Percentiles rank a stretch among this genome's conserved stretches.
phyloP scores from a whole-genome alignment of 1,140 invertebrate genomes.

The Achatina immaculata region DNA sequence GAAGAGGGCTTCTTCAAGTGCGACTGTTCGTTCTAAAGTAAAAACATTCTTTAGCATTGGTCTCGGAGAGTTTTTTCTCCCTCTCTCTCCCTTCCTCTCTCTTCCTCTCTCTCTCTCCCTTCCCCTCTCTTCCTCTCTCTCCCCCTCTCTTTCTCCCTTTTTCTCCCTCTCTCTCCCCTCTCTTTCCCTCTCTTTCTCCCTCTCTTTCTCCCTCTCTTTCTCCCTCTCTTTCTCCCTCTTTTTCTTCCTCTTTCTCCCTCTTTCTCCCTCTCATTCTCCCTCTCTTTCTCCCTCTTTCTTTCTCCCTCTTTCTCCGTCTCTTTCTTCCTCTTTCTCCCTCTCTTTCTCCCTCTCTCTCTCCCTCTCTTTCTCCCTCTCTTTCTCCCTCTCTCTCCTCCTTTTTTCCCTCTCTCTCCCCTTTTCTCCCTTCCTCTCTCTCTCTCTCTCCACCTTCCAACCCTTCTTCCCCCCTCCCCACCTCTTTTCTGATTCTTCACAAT shows the following conservation, averaged over 20 bases:
- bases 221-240: background rate
- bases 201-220: slow-evolving; percentile 21
- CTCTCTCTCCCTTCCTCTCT: background rate
- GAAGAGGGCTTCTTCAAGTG: background rate
- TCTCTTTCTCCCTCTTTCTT: background rate
- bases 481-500: no score
- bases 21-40: no score
- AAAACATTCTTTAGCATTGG: background rate
- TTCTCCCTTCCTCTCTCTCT: no score
- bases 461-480: no score
- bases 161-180: background rate
- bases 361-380: slow-evolving; percentile 15
- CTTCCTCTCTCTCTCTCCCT: background rate
- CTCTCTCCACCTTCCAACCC: no score
- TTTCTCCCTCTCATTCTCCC: background rate
- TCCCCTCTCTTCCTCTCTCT: background rate
- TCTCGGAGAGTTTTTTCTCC: background rate
- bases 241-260: slow-evolving; percentile 12
- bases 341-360: slow-evolving; percentile 19
- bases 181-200: slow-evolving; percentile 11
- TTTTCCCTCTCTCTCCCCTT: background rate
- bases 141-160: background rate
- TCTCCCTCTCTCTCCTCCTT: background rate
- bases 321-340: slow-evolving; percentile 13
- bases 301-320: background rate